Evolutionary conservation across 30 jellyfish, hydroid and myxozoan species (phyloP).

Genomic region (Aurelia coerulea): DNA sequence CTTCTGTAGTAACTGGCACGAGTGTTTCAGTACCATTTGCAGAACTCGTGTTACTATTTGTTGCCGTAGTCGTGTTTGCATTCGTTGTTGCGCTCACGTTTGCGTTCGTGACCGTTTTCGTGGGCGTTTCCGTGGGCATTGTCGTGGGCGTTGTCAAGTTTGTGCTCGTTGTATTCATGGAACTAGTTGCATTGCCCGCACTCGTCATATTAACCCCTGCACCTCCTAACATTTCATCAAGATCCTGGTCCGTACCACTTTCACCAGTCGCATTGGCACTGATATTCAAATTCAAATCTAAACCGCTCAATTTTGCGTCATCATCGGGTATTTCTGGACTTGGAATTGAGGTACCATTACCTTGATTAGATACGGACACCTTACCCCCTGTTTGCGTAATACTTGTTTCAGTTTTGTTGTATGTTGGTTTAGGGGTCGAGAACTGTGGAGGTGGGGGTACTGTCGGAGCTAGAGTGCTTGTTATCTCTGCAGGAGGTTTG

Average conservation of each 20-base stretch:
- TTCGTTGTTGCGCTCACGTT: background rate
- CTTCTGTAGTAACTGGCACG: background rate
- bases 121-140: background rate
- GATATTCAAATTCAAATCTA: background rate
- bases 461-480: conserved; percentile 57
- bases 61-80: background rate
- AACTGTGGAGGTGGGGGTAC: conserved; percentile 64
- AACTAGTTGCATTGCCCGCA: background rate
- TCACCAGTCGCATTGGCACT: conserved; percentile 29
- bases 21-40: background rate
- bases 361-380: background rate
- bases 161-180: background rate
- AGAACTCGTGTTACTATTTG: background rate
- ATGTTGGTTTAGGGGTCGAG: conserved; percentile 21
- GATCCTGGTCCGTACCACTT: background rate
- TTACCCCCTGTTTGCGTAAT: background rate
- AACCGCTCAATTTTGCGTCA: conserved; percentile 8
- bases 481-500: background rate
- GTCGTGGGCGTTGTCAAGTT: background rate
- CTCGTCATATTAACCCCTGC: background rate
- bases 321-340: conserved; percentile 71
- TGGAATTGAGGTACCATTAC: conserved; percentile 4
- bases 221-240: background rate
- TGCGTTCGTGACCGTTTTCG: background rate
- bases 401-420: background rate